Percentiles rank a stretch among this genome's conserved stretches.
Conservation (phyloP, 30 jellyfish, hydroid and myxozoan species). For the Catostylus mosaicus region DNA sequence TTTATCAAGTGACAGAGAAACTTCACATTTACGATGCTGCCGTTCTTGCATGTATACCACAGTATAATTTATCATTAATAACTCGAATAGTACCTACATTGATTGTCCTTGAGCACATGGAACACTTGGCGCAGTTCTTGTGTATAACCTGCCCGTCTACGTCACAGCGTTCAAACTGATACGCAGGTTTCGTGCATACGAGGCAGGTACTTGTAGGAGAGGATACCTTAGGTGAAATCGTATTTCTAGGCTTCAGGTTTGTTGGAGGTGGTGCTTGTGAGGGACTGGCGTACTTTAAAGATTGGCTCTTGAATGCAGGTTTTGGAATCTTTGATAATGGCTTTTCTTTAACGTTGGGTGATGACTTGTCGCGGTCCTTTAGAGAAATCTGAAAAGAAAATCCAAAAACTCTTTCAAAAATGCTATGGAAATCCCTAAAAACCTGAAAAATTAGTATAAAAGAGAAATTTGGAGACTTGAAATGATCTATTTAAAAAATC, state of each 20-base stretch:
- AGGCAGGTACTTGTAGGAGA: constrained; percentile 71
- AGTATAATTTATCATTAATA: constrained; percentile 50
- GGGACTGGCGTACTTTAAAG: constrained; percentile 23
- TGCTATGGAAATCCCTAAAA: too few relatives aligned
- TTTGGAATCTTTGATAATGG: constrained; percentile 68
- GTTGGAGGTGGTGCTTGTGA: constrained; percentile 25
- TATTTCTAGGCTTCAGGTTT: constrained; percentile 24
- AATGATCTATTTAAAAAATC: too few relatives aligned
- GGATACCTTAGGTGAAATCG: constrained; percentile 43
- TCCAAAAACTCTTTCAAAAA: too few relatives aligned
- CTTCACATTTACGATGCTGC: constrained; percentile 38
- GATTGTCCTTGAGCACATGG: constrained; percentile 74
- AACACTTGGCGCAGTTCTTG: constrained; percentile 81
- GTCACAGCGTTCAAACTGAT: constrained; percentile 80
- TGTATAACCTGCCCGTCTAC: constrained; percentile 70
- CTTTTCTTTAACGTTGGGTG: constrained; percentile 50
- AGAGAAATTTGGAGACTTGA: too few relatives aligned
- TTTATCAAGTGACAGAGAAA: too few relatives aligned
- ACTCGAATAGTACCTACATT: constrained; percentile 78
- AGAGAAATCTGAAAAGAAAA: too few relatives aligned
- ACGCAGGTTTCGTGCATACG: constrained; percentile 78
- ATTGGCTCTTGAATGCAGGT: constrained; percentile 68
- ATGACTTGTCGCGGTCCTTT: too few relatives aligned
- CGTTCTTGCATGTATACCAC: constrained; percentile 72
- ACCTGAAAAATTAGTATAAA: too few relatives aligned